Conservation (phyloP, 2,888 invertebrate genomes). For the Pycnomerus fuliginosus region DNA sequence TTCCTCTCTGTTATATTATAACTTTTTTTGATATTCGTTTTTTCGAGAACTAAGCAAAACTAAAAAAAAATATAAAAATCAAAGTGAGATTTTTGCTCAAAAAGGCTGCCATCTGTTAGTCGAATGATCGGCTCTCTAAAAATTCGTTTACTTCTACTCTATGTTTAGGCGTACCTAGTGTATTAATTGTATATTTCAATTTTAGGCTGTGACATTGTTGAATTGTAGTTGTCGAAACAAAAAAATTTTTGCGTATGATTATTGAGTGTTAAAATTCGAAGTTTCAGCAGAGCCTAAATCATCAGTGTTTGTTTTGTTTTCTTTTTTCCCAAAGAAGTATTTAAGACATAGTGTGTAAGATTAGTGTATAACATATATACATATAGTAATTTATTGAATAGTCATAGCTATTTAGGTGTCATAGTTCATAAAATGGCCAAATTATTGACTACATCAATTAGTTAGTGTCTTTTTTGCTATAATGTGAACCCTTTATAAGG, state of each 20-base stretch:
- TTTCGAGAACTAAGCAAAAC: too few relatives aligned
- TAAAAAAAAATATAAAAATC: slow-evolving; percentile 15
- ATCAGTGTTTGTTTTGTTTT: slow-evolving; percentile 12
- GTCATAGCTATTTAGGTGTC: slow-evolving; percentile 31
- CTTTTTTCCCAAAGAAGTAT: slow-evolving; percentile 33
- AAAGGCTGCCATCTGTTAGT: slow-evolving; percentile 29
- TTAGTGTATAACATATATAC: slow-evolving; percentile 22
- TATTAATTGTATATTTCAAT: slow-evolving; percentile 34
- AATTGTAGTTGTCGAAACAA: slow-evolving; percentile 37
- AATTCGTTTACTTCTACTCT: slow-evolving; percentile 11
- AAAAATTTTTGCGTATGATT: slow-evolving; percentile 26
- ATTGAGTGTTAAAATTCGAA: too few relatives aligned
- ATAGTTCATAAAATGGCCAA: slow-evolving; percentile 28
- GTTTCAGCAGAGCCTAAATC: slow-evolving; percentile 26
- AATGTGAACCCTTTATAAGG: too few relatives aligned
- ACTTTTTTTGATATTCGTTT: slow-evolving; percentile 18
- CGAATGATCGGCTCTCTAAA: slow-evolving; percentile 21
- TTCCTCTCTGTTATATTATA: slow-evolving; percentile 15
- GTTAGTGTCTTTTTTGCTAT: too few relatives aligned
- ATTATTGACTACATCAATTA: slow-evolving; percentile 16
- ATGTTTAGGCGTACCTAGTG: too few relatives aligned
- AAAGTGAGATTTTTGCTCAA: slow-evolving; percentile 32
- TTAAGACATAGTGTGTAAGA: slow-evolving; percentile 29
- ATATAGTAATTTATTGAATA: slow-evolving; percentile 27
- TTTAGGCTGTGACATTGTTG: slow-evolving; percentile 45